Evolutionary conservation across 2,113 vertebrate species (phyloP).

Genomic region (Perognathus longimembris): DNA sequence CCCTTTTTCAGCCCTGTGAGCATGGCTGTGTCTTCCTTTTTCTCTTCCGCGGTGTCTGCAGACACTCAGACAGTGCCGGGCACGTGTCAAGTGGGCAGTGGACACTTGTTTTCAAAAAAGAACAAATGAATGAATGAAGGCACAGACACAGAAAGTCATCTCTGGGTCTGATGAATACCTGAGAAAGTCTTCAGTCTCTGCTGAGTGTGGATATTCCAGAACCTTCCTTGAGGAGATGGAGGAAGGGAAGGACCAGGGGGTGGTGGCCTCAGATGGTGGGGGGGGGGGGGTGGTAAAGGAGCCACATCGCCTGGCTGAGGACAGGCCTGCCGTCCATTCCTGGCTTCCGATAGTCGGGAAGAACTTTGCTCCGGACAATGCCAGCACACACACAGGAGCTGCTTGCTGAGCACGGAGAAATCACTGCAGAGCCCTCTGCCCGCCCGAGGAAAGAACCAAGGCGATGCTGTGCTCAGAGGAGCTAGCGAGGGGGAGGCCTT

Average conservation of each 20-base stretch:
- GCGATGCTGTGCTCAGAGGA: rapidly evolving
- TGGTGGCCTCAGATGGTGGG: no score
- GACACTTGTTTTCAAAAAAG: neutral
- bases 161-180: neutral
- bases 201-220: neutral
- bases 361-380: rapidly evolving
- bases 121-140: neutral
- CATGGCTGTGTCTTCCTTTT: neutral
- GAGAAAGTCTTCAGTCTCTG: neutral
- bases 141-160: neutral
- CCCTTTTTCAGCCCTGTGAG: neutral
- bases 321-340: neutral
- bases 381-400: rapidly evolving
- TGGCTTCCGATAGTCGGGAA: neutral
- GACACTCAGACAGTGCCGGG: neutral
- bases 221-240: neutral
- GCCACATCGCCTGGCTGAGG: neutral
- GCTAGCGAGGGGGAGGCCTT: rapidly evolving
- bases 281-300: no score
- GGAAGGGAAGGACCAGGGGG: neutral
- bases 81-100: neutral
- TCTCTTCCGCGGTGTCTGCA: neutral
- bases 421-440: no score
- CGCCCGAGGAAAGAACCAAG: neutral
- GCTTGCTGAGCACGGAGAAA: neutral